Base-by-base conservation (phyloP, 2,797 vertebrate species). In the Capromys pilorides region DNA sequence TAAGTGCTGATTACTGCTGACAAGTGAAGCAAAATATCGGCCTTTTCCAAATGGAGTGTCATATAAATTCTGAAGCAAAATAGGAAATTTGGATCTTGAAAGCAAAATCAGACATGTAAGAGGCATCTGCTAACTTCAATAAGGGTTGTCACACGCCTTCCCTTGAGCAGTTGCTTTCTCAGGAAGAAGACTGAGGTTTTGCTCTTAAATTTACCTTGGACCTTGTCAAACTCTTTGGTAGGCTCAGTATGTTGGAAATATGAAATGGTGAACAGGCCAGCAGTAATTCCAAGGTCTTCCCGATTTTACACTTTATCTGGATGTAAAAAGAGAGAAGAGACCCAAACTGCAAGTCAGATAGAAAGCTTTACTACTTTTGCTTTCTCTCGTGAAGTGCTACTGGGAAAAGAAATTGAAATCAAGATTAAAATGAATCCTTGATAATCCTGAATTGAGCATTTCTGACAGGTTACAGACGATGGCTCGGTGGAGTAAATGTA, bases 401-500 rank as follows among this genome's bases (percentile, higher is more conserved):
- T 88, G 67, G 62, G 69, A 90, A 88, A 96, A 95, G 79, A 95
- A 95, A 96, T 95, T 96, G 96, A 95, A 96, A 95, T 79, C 59
- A 88, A 97, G 79, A 96, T 93, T 93, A 96, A 97, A 97, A 97
- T 89, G 67, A 94, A 73, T 78, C 77, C 66, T 96, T 96, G 82
- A 92, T 96, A 90, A 96, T 96, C 73, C 31, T 24, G 28, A 95
- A 57, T 51, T 94, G 86, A 83, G 82, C 49, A 45, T 79, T 96
- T 95, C 59, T 95, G 90, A 95, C 59, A 96, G 75, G 69, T 81
- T 94, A 73, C 90, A 80, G 91, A 94, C 95, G 82, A 96, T 94
- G 89, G 95, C 95, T 89, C 93, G 92, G 45, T 84, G 94, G 39
- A 86, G 69, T 45, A 91, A 96, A 94, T 90, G 69, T 10, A 90